phyloP scores from a whole-genome alignment of 1,140 invertebrate species.

The Geopemphigus sp. region DNA sequence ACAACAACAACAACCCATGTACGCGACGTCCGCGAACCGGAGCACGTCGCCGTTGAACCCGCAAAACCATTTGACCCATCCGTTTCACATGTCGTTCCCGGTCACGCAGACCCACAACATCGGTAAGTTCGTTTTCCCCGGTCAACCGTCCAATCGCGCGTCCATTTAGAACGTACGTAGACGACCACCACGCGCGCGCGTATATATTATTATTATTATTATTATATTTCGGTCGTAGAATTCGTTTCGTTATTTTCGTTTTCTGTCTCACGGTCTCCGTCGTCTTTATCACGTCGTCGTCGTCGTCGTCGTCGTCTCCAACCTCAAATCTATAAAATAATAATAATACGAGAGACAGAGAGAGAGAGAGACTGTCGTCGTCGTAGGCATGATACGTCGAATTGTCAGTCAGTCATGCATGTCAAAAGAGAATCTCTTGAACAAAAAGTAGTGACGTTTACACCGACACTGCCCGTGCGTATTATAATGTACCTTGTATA shows the following conservation, averaged over 20 bases:
- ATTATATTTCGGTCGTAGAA: no score
- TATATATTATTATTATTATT: no score
- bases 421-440: conserved; percentile 45
- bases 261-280: conserved; percentile 34
- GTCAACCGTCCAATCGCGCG: no score
- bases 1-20: conserved; percentile 35
- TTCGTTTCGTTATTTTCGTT: no score
- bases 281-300: background rate
- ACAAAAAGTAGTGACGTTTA: conserved; percentile 44
- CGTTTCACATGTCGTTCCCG: conserved; percentile 52
- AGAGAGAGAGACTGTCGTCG: background rate
- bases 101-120: conserved; percentile 53
- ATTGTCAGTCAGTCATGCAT: conserved; percentile 48
- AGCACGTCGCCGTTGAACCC: conserved; percentile 42
- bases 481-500: no score
- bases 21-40: conserved; percentile 40
- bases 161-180: no score
- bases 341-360: background rate
- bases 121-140: no score
- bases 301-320: background rate
- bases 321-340: conserved; percentile 1
- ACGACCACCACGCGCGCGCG: no score
- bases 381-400: conserved; percentile 41
- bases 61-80: conserved; percentile 42
- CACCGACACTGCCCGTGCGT: background rate